Evolutionary conservation across 2,888 invertebrate genomes (phyloP), one percentile per base, ranked within the genome.

Genomic region (Scaeva pyrastri): DNA sequence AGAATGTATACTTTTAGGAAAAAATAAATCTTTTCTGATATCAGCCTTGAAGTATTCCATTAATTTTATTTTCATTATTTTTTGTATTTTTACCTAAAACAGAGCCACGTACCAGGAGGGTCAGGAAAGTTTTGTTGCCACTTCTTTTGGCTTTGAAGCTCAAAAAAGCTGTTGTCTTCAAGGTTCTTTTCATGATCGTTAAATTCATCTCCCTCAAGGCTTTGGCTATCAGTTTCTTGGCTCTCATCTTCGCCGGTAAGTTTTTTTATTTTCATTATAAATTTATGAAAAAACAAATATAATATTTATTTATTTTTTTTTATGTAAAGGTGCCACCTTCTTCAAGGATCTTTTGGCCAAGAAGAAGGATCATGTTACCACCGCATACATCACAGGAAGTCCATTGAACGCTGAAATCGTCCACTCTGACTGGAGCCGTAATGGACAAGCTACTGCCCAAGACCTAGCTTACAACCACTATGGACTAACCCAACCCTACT

Each of bases 121-220:
- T 95, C 90, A 94, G 94, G 91, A 94, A 94, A 90, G 93, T 95
- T 89, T 89, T 95, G 31, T 89, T 95, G 58, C 95, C 95, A n/a
- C 90, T 95, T 66, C 92, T 95, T 26, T 91, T 95, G 88, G 93
- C 94, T 23, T 90, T 95, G 90, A 94, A 95, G 90, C 90, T 95
- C 89, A 95, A 95, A 91, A 94, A 94, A 70, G 93, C 94, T 50
- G 93, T 95, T 43, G 92, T 95, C 58, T 90, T 95, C 70, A 95
- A 95, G 39, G 93, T 95, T 31, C 90, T 95, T 58, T 93, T 95
- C 86, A 94, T 94, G 26, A 90, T 94, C 76, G 93, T 95, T 58
- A 94, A 94, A n/a, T 91, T 95, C 83, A 93, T 95, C 64, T 94
- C 95, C 10, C 93, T 95, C 89, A 95, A 95, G 91, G 95, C 95